phyloP scores from a whole-genome alignment of 2,797 vertebrate species.

The Alouatta caraya region DNA sequence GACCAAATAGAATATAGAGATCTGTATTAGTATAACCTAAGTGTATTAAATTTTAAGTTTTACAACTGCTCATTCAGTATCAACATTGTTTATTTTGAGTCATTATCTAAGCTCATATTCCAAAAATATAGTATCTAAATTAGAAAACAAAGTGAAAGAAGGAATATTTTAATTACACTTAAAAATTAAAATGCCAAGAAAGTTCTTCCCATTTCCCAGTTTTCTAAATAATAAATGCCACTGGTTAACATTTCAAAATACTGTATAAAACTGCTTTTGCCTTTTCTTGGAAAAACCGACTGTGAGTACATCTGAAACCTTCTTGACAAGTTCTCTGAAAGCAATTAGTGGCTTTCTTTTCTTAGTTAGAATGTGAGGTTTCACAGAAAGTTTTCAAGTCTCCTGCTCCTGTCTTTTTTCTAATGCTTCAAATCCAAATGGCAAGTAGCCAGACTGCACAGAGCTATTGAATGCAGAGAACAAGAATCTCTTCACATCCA shows the following conservation, averaged over 20 bases:
- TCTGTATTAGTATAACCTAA: not conserved
- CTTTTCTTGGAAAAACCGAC: slow-evolving; percentile 46
- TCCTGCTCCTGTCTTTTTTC: not conserved
- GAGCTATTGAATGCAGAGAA: not conserved
- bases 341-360: not conserved
- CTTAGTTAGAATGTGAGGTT: not conserved
- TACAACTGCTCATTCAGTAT: not conserved
- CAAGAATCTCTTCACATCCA: not conserved
- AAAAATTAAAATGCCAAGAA: slow-evolving; percentile 53
- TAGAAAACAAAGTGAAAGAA: not conserved
- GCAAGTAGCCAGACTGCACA: not conserved
- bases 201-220: slow-evolving; percentile 36
- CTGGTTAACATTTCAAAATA: slow-evolving; percentile 65
- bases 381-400: slow-evolving; percentile 16
- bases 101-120: not conserved
- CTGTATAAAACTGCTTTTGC: slow-evolving; percentile 8
- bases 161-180: slow-evolving; percentile 38
- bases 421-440: not conserved
- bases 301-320: slow-evolving; percentile 3
- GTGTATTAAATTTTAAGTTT: not conserved
- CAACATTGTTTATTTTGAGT: not conserved
- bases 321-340: slow-evolving; percentile 26
- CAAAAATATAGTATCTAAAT: slow-evolving; percentile 9
- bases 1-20: not conserved
- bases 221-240: slow-evolving; percentile 61